Base-by-base conservation (phyloP, 2,797 vertebrate genomes). In the Coracias cyanogaster region DNA sequence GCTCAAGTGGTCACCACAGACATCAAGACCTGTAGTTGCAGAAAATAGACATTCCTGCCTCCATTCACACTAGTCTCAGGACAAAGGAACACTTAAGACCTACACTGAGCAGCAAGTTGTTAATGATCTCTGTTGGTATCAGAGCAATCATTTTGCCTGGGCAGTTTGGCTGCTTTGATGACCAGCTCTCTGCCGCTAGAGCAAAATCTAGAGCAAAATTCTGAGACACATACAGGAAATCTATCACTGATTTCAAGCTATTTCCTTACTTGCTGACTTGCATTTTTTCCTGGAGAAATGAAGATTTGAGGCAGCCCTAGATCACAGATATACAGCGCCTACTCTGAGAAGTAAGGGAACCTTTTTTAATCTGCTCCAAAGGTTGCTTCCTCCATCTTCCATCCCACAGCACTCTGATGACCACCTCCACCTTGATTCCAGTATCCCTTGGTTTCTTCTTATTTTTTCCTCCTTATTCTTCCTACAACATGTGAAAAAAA, bases 11-110 rank as follows among this genome's bases (percentile, higher is more conserved):
- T 60, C 2, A 4, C 14, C 57, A 35, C 15, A 55, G 18, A 22
- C 10, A 57, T 18, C 57, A 72, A 9, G 39, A 35, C 45, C 69
- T 80, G 60, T 16, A 46, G 60, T 1, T 61, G 69, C 70, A 92
- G 70, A 65, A 74, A 12, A 15, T 2, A 29, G 43, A 29, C 9
- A 13, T 5, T 28, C 8, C 16, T 83, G 35, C 37, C 22, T 77
- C 49, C 37, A 33, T 43, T 39, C 2, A 0, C 55, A 24, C 8
- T 28, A 33, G 6, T n/a, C 46, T 54, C 48, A 43, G 49, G n/a
- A 26, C 6, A 12, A 0, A 70, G 26, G 21, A 74, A 29, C 35
- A 19, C 17, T 20, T 39, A 21, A 6, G 33, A 17, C 0, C 0
- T 54, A 13, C 20, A 20, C 37, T 16, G 37, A 37, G 12, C 18